Conservation (phyloP, 2,113 vertebrate genomes). For the Erythrocercus mccallii region DNA sequence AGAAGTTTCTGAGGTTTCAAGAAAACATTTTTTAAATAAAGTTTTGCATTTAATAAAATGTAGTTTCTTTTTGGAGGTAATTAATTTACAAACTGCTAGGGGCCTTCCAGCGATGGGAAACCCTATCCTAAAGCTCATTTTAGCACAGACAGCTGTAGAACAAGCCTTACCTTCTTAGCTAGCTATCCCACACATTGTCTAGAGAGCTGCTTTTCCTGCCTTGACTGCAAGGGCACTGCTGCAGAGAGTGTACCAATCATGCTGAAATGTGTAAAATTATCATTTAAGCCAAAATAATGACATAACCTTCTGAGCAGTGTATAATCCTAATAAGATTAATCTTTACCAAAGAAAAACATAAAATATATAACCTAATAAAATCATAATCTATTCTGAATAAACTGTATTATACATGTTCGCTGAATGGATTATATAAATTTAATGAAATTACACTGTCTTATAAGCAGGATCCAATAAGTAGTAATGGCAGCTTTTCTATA, state of each 20-base stretch:
- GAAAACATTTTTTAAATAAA: not conserved
- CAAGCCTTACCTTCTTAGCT: not conserved
- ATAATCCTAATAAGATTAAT: slow-evolving; percentile 47
- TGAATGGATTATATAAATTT: slow-evolving; percentile 56
- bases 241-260: not conserved
- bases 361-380: slow-evolving; percentile 55
- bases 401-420: slow-evolving; percentile 32
- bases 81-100: not conserved
- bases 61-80: not conserved
- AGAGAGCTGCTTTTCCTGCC: slow-evolving; percentile 1
- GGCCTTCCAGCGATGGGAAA: slow-evolving; percentile 21
- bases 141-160: slow-evolving; percentile 33
- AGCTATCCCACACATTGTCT: slow-evolving; percentile 1
- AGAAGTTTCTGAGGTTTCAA: not conserved
- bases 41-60: not conserved
- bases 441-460: slow-evolving; percentile 50
- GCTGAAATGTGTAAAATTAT: slow-evolving; percentile 61
- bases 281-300: slow-evolving; percentile 56
- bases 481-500: slow-evolving; percentile 50
- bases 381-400: slow-evolving; percentile 46
- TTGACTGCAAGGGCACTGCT: not conserved
- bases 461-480: slow-evolving; percentile 60
- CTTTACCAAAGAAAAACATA: slow-evolving; percentile 49
- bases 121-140: slow-evolving; percentile 30
- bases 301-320: not conserved